Evolutionary conservation across 2,888 invertebrate genomes (phyloP), one percentile per base, ranked within the genome.

Genomic region (Dolomedes plantarius): DNA sequence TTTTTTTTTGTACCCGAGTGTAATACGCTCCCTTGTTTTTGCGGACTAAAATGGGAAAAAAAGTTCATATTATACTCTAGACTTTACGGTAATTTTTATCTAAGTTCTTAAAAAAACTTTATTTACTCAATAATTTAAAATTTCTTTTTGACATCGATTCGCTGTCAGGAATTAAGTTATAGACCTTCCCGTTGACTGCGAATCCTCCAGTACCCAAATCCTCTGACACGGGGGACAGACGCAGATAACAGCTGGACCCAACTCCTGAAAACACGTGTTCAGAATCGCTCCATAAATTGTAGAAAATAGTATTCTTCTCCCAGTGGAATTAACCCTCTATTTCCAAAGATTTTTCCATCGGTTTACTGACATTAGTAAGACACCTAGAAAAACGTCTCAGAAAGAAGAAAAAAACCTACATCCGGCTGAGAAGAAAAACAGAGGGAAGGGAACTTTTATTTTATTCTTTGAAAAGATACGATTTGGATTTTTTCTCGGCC

Each of bases 401-500:
- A n/a, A n/a, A 5, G 32, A 72, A 65, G 72, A 64, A n/a, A 72
- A 72, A 62, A 72, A 64, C 36, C 65, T 29, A n/a, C 29, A 29
- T 23, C 46, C 27, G 23, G 19, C 28, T 50, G 36, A 36, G 41
- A 67, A 27, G 28, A 50, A 65, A 65, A 64, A 73, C 29, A 27
- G n/a, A 64, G 27, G 67, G 68, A 76, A 72, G 28, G 46, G 29
- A 75, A 73, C 50, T 65, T 36, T 65, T 65, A 65, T 83, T 72
- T 65, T 50, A 64, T 69, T 75, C 46, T 56, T 78, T 39, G 41
- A 27, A 77, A 72, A 31, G 77, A 73, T 75, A 36, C 67, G 77
- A 77, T 85, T 77, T 72, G 65, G 83, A 85, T 85, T 77, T 73
- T 77, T 77, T 85, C 50, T 73, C 41, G 72, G 39, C 67, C 72